Conservation (phyloP, 2,113 vertebrate genomes). For the Nycticryphes semicollaris region DNA sequence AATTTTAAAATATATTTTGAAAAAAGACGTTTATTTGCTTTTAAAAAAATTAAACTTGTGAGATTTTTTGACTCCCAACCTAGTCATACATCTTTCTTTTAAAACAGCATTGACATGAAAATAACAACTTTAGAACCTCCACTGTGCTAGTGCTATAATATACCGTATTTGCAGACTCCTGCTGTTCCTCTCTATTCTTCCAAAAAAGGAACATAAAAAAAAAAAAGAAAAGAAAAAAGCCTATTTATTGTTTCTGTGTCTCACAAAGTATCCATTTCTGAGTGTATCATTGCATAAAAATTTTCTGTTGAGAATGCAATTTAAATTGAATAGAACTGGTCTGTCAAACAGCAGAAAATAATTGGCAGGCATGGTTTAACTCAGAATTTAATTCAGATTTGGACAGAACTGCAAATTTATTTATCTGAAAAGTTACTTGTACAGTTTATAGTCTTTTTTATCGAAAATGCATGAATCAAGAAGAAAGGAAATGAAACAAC, state of each 20-base stretch:
- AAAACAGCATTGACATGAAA: not conserved
- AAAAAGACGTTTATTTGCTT: not conserved
- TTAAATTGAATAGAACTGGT: slow-evolving; percentile 15
- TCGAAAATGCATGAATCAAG: not conserved
- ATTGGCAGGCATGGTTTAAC: slow-evolving; percentile 30
- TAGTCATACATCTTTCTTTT: not conserved
- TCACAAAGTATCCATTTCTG: not conserved
- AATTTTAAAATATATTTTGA: not conserved
- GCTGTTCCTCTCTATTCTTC: not conserved
- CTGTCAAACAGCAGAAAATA: slow-evolving; percentile 22
- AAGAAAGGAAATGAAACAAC: slow-evolving; percentile 30
- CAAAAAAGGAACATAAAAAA: not conserved
- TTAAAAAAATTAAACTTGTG: not conserved
- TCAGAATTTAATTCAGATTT: slow-evolving; percentile 31
- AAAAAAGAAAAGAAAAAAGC: not conserved
- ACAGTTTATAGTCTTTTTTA: not conserved
- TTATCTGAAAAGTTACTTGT: slow-evolving; percentile 7
- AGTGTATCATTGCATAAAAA: not conserved
- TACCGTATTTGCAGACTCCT: not conserved
- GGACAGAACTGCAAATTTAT: slow-evolving; percentile 3
- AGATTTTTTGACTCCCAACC: not conserved
- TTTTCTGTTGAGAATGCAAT: not conserved
- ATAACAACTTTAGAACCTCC: not conserved
- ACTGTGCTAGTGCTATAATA: not conserved
- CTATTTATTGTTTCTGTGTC: not conserved